Conservation (phyloP, 2,797 vertebrate genomes). For the Rhabdomys pumilio region DNA sequence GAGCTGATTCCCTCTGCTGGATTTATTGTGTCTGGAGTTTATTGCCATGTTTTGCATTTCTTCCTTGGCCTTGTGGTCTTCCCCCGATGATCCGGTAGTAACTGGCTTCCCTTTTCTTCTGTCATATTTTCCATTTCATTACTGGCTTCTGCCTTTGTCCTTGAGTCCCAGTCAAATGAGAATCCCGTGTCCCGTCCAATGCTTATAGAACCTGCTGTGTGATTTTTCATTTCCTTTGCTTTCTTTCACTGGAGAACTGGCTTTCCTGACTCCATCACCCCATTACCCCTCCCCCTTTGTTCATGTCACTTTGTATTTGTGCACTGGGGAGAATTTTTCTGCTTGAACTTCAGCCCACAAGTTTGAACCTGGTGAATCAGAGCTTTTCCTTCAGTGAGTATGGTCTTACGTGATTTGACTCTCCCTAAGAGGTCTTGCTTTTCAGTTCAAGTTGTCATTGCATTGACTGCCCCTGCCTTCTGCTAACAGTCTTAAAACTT, state of each 20-base stretch:
- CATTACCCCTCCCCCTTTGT: neutral
- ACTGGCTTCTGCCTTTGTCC: neutral
- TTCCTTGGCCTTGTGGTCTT: neutral
- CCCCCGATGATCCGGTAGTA: neutral
- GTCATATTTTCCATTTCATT: neutral
- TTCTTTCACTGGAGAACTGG: neutral
- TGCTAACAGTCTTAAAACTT: neutral
- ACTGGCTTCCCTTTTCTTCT: neutral
- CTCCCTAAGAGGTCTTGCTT: neutral
- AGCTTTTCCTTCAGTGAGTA: neutral
- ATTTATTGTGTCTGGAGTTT: neutral
- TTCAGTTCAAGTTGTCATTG: neutral
- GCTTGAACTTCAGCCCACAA: neutral
- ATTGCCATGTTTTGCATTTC: neutral
- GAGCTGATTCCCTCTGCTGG: neutral
- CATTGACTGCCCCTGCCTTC: neutral
- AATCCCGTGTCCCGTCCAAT: rapidly evolving
- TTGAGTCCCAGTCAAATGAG: neutral
- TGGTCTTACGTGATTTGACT: neutral
- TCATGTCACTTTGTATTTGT: neutral
- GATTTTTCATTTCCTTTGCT: neutral
- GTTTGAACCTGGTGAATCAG: neutral
- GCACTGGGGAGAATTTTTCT: neutral
- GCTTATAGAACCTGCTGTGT: neutral
- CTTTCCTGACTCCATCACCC: neutral